Evolutionary conservation across 2,113 vertebrate genomes (phyloP), one percentile per base, ranked within the genome.

Genomic region (Cepphus grylle): DNA sequence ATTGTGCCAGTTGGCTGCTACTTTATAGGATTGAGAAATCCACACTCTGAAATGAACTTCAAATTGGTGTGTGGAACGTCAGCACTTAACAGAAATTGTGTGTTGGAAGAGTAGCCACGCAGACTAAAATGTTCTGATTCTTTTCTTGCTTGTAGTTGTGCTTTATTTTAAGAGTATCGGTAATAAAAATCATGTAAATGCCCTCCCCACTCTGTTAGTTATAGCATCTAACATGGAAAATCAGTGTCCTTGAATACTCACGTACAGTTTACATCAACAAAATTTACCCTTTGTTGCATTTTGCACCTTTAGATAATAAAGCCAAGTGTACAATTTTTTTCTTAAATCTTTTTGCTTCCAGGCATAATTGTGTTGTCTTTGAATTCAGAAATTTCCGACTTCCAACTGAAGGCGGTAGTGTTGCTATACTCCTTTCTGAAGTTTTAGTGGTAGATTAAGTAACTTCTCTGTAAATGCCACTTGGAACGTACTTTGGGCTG

Each of bases 21-120:
- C 36, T 36, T 9, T 29, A 3, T 1, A 38, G 88, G 82, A 7
- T 20, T 94, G 59, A 26, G 83, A 93, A 78, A 94, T 72, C 80
- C 53, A 22, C 1, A 2, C 62, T 78, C 79, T 86, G 77, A 62
- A 17, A 69, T 27, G 70, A 61, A 6, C 77, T 67, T 76, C 10
- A 11, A 12, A 15, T 53, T 8, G 58, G 43, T 38, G 36, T 11
- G 67, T 36, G 79, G 38, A 8, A 17, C 79, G 40, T 26, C 40
- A 42, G 59, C 0, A 0, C 70, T 56, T 32, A 42, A 6, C 47
- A 72, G 23, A 58, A 30, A 2, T 12, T 4, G 8, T 14, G 36
- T 72, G 71, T n/a, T 92, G 47, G 71, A 66, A 15, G 14, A 49
- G 53, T 6, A 27, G 32, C 70, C 3, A 2, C 12, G 0, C 45